Evolutionary conservation across 2,888 invertebrate species (phyloP), one percentile per base, ranked within the genome.

Genomic region (Agrenia bidenticulata): DNA sequence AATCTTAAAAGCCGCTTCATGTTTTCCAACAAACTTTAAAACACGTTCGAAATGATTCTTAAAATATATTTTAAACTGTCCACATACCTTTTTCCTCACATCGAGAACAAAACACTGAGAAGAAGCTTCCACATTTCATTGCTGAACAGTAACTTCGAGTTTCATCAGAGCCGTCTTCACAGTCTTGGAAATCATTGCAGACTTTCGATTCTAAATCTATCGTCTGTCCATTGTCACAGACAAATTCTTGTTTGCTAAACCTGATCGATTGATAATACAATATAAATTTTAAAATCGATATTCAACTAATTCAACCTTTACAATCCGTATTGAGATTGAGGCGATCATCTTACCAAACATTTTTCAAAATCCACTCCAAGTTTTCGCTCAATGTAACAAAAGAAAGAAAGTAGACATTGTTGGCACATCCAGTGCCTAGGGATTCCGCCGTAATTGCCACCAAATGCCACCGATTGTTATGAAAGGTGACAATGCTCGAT

Each of bases 111-210:
- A 60, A 64, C 24, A 45, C 23, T 11, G 64, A 64, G 55, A 27
- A 64, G 1, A 42, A 0, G 11, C 15, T 26, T 4, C 21, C 11
- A 17, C 64, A 64, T 50, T 49, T 64, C 2, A 54, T 49, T 17
- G 64, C 64, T 17, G 53, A n/a, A 49, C 64, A 64, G 11, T 55
- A 64, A 19, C 11, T 23, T 4, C 13, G 32, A 42, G 60, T 57
- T 55, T 71, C 71, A 45, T 71, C 71, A 1, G 66, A 63, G 4
- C 64, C 68, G 55, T 71, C 71, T 1, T 57, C 39, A 41, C 71
- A 71, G 17, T 68, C 64, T n/a, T 62, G 24, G 11, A 55, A 51
- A 9, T 53, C 63, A 41, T 71, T 63, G 27, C 71, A 71, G 11
- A 64, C 23, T 21, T 54, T 64, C 0, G 4, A 15, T 32, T 58